These are phyloP conservation scores for Lochmaea capreae DNA, from an alignment of 2,888 invertebrate genomes.

Conservation along the genomic window DNA sequence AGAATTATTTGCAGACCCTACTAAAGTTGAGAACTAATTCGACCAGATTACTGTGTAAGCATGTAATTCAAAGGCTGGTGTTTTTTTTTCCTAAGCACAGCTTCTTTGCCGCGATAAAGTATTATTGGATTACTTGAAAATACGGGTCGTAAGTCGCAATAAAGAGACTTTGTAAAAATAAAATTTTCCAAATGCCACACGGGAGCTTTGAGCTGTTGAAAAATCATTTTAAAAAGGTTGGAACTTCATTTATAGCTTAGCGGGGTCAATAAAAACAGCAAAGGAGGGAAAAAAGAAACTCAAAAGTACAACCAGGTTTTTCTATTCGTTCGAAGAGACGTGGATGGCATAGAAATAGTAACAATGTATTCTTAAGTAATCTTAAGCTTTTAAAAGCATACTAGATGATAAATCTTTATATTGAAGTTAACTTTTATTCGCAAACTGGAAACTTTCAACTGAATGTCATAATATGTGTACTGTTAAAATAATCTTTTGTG, in stretches of 20 bases:
- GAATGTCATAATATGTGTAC: too few species aligned
- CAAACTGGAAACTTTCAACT: too few species aligned
- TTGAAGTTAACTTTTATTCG: too few species aligned
- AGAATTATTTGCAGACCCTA: neutral
- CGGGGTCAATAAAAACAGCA: constrained; percentile 2
- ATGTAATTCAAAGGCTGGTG: constrained; percentile 51
- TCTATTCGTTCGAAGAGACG: neutral
- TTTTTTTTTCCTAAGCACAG: constrained; percentile 51
- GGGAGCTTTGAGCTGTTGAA: constrained; percentile 39
- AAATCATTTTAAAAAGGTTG: constrained; percentile 32
- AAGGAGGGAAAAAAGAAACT: neutral
- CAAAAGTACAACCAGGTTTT: neutral
- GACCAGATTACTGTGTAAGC: constrained; percentile 34
- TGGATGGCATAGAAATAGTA: neutral
- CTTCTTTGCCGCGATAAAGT: constrained; percentile 56
- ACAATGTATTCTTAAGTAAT: too few species aligned
- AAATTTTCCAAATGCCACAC: constrained; percentile 53
- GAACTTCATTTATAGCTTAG: constrained; percentile 9
- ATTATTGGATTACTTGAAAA: constrained; percentile 59
- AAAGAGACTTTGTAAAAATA: constrained; percentile 56
- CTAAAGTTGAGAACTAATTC: constrained; percentile 36
- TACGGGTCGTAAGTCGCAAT: constrained; percentile 56
- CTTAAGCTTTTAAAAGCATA: too few species aligned
- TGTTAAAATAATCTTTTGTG: too few species aligned
- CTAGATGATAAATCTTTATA: too few species aligned